These are phyloP conservation scores for Gobiocypris rarus DNA, from an alignment of 2,113 vertebrate species.

Conservation along the genomic window DNA sequence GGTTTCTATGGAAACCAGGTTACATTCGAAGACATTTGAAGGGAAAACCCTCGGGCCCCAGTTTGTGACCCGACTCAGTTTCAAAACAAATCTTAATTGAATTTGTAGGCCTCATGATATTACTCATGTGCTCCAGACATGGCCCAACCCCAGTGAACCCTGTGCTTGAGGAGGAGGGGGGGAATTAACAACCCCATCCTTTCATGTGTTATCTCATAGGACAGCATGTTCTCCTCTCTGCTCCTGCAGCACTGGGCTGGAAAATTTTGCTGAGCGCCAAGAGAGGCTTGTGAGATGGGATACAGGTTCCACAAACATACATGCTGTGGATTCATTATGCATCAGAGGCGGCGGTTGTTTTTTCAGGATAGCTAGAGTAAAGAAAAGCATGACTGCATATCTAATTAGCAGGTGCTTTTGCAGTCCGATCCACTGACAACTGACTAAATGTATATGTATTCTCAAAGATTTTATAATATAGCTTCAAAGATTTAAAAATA, in stretches of 20 bases:
- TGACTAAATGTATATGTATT: background rate
- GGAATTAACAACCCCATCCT: slow-evolving; percentile 4
- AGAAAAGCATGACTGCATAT: background rate
- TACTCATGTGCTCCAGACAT: slow-evolving; percentile 33
- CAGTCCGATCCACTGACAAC: background rate
- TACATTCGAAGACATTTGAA: slow-evolving; percentile 60
- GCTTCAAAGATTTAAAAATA: no score
- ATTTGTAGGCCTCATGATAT: slow-evolving; percentile 56
- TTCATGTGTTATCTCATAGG: slow-evolving; percentile 33
- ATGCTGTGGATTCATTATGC: slow-evolving; percentile 4
- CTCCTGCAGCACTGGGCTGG: slow-evolving; percentile 2
- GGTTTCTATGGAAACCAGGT: slow-evolving; percentile 77
- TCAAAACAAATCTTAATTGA: slow-evolving; percentile 68
- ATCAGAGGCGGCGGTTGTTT: background rate
- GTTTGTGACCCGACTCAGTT: slow-evolving; percentile 62
- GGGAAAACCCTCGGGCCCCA: slow-evolving; percentile 55
- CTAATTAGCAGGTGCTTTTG: background rate
- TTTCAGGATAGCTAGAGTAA: background rate
- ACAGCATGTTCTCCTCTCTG: slow-evolving; percentile 26
- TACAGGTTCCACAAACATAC: background rate
- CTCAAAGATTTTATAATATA: no score
- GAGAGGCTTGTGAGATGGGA: background rate
- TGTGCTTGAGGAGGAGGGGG: slow-evolving; percentile 3
- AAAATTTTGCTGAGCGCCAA: background rate
- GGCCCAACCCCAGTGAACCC: background rate